phyloP scores from a whole-genome alignment of 2,888 invertebrate species.

The Microchrysa polita region DNA sequence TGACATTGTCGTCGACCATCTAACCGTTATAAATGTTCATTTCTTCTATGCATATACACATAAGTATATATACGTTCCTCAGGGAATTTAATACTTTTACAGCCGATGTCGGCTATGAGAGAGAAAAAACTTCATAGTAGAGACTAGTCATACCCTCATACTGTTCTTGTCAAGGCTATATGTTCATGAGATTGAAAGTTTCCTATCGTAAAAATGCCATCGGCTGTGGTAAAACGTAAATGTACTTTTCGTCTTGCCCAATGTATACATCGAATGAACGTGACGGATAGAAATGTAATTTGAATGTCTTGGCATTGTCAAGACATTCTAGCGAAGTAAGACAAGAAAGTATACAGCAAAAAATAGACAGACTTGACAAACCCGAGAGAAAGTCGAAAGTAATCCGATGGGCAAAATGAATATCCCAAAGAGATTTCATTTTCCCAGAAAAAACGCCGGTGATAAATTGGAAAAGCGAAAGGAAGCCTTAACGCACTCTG shows the following conservation, averaged over 20 bases:
- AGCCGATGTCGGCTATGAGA: neutral
- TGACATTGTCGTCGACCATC: neutral
- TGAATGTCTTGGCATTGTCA: slow-evolving; percentile 6
- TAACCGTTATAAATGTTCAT: neutral
- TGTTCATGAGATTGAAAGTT: slow-evolving; percentile 1
- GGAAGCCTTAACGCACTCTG: neutral
- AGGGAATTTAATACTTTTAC: slow-evolving; percentile 8
- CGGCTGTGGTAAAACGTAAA: neutral
- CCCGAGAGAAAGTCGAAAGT: neutral
- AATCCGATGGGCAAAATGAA: slow-evolving; percentile 2
- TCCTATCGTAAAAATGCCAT: slow-evolving; percentile 7
- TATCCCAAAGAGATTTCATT: neutral
- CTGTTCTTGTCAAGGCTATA: neutral
- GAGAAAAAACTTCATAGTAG: too few relatives aligned
- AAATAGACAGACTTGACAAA: neutral
- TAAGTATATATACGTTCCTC: neutral
- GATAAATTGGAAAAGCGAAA: slow-evolving; percentile 1
- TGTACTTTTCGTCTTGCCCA: neutral
- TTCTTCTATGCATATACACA: too few relatives aligned
- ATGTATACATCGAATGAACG: slow-evolving; percentile 1
- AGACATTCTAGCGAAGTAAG: too few relatives aligned
- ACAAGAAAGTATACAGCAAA: neutral
- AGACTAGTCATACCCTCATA: neutral
- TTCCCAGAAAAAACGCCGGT: neutral
- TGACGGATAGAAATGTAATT: slow-evolving; percentile 9